A percentile compares a stretch with the other conserved stretches of the same genome.
Evolutionary conservation across 2,113 vertebrate species (phyloP).

Genomic region (Mesocricetus auratus): DNA sequence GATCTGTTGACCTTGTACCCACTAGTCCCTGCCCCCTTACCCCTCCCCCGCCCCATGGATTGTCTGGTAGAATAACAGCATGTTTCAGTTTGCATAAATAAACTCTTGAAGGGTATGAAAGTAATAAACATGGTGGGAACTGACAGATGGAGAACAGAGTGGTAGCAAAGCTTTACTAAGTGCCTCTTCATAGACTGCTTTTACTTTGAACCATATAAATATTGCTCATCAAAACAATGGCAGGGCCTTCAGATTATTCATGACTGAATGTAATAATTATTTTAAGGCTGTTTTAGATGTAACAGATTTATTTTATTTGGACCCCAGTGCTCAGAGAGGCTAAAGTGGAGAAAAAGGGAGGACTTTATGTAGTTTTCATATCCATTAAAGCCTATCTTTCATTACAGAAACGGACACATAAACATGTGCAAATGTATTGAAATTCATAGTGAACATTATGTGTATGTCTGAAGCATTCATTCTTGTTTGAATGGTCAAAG

Average conservation of each 20-base stretch:
- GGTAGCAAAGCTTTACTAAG: not conserved
- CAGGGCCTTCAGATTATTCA: too few species aligned
- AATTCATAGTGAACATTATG: not conserved
- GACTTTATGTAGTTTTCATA: not conserved
- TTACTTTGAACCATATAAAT: constrained; percentile 31
- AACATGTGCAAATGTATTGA: not conserved
- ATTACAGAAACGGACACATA: not conserved
- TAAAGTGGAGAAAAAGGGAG: not conserved
- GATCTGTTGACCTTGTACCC: not conserved
- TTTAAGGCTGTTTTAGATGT: not conserved
- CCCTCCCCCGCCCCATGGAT: not conserved
- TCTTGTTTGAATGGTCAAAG: not conserved
- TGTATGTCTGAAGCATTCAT: not conserved
- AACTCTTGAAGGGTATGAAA: not conserved
- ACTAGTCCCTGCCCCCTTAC: not conserved
- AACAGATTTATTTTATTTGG: not conserved
- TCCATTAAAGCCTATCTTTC: not conserved
- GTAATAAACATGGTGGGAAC: constrained; percentile 12
- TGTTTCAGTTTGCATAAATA: constrained; percentile 16
- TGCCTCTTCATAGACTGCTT: constrained; percentile 7
- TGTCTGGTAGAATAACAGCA: not conserved
- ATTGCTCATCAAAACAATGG: constrained; percentile 33
- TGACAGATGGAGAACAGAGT: not conserved
- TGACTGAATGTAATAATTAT: not conserved
- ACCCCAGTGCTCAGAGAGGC: not conserved